phyloP scores from a whole-genome alignment of 2,797 vertebrate genomes.

The Hemitrygon akajei region DNA sequence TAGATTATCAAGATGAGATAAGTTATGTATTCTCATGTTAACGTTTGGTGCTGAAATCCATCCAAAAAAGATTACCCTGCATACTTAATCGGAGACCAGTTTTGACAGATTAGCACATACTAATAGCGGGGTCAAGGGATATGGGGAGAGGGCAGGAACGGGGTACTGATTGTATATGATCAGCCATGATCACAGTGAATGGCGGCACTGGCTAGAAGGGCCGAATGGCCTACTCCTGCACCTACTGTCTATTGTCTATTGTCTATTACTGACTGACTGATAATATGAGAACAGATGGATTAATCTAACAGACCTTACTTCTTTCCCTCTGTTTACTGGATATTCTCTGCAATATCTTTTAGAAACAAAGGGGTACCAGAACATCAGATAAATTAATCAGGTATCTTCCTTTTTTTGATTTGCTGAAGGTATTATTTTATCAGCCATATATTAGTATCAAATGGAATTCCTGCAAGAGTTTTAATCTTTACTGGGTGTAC shows the following conservation, averaged over 20 bases:
- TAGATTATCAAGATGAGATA: not conserved
- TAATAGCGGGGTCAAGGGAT: too few species aligned
- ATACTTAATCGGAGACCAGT: not conserved
- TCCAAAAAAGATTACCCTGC: not conserved
- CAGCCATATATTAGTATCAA: not conserved
- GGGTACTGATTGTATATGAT: too few species aligned
- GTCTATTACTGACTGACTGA: not conserved
- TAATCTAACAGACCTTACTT: not conserved
- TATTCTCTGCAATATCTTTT: not conserved
- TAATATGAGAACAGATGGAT: not conserved
- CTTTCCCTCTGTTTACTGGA: not conserved
- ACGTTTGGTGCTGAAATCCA: not conserved
- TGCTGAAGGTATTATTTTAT: not conserved
- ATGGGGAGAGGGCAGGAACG: too few species aligned
- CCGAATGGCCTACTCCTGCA: too few species aligned
- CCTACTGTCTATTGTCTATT: too few species aligned
- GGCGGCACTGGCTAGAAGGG: too few species aligned
- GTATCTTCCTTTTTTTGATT: not conserved
- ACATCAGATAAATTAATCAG: not conserved
- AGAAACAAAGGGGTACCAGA: not conserved
- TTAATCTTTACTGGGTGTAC: not conserved
- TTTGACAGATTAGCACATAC: constrained; percentile 3
- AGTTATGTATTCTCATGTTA: not conserved
- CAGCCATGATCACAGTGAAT: too few species aligned
- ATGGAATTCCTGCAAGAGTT: not conserved